Evolutionary conservation across 2,113 vertebrate species (phyloP).

Genomic region (Rhinichthys klamathensis): DNA sequence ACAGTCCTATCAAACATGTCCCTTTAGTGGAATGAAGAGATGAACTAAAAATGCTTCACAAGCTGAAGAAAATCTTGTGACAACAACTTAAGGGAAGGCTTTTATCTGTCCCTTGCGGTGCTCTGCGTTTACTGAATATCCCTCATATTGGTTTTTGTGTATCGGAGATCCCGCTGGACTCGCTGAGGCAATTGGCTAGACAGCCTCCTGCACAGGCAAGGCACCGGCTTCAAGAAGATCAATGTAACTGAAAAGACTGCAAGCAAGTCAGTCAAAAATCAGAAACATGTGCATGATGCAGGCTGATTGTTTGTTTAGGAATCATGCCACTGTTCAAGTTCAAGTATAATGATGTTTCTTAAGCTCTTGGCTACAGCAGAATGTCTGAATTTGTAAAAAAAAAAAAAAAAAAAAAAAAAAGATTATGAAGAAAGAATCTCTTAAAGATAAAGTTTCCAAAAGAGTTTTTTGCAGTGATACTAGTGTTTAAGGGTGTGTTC

Average conservation of each 20-base stretch:
- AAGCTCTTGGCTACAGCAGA: background rate
- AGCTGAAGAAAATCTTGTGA: background rate
- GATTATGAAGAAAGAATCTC: background rate
- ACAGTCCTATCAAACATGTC: slow-evolving; percentile 30
- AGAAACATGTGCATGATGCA: slow-evolving; percentile 61
- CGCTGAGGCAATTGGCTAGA: slow-evolving; percentile 38
- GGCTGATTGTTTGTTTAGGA: slow-evolving; percentile 46
- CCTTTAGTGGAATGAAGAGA: background rate
- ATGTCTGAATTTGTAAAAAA: background rate
- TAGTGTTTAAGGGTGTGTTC: too few relatives aligned
- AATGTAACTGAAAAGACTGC: slow-evolving; percentile 54
- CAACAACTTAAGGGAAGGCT: slow-evolving; percentile 9
- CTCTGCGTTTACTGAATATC: slow-evolving; percentile 47
- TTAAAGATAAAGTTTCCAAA: too few relatives aligned
- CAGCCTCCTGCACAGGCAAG: slow-evolving; percentile 58
- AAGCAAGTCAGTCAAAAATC: slow-evolving; percentile 53
- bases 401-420: too few relatives aligned
- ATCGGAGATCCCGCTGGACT: slow-evolving; percentile 6
- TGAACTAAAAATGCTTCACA: slow-evolving; percentile 19
- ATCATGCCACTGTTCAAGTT: background rate
- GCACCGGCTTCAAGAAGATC: slow-evolving; percentile 65
- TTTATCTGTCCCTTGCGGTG: slow-evolving; percentile 44
- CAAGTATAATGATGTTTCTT: background rate
- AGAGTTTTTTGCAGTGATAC: too few relatives aligned
- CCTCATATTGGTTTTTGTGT: slow-evolving; percentile 44